Base-by-base conservation (phyloP, 2,888 invertebrate species). In the Catocala sponsa region DNA sequence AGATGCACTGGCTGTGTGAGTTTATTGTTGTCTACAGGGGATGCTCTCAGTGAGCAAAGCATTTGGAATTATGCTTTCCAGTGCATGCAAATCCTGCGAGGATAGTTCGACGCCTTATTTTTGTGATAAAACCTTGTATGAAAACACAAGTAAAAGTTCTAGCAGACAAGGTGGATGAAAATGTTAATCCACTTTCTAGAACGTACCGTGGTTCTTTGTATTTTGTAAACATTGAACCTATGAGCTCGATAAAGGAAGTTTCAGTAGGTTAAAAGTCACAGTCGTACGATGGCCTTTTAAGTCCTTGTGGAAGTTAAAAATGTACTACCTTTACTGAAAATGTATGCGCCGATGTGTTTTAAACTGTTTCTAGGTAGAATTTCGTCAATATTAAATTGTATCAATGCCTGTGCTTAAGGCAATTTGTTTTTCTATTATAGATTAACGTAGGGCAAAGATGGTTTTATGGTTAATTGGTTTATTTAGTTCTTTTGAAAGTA, bases 1-100 rank as follows among this genome's bases (percentile, higher is more conserved):
- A 83, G 82, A 86, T 86, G 85, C 88, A 87, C 81, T 84, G 73
- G 79, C 79, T 77, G 77, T 75, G 79, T 72, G 74, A 83, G 81
- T 85, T 84, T 83, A 86, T 85, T 84, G 89, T 82, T 85, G 81
- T 70, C 84, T 84, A 75, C 85, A 77, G 69, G 83, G 76, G 77
- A 86, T 79, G 83, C 79, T 84, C 83, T 81, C 75, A 79, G 75
- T 81, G 79, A 78, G 82, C 79, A 80, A 80, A 83, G 78, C 82
- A 79, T 82, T 84, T 82, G 72, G 79, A 83, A 86, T 85, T 82
- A 79, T 80, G 78, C 80, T 83, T 70, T 63, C 74, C 76, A 76
- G 68, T 79, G 72, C 71, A 82, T 83, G 79, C 79, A 81, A 81
- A 82, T 81, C 79, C 72, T 61, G 59, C 49, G 58, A 58, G 64